Evolutionary conservation across 2,888 invertebrate genomes (phyloP).

Genomic region (Yponomeuta plumbellus): DNA sequence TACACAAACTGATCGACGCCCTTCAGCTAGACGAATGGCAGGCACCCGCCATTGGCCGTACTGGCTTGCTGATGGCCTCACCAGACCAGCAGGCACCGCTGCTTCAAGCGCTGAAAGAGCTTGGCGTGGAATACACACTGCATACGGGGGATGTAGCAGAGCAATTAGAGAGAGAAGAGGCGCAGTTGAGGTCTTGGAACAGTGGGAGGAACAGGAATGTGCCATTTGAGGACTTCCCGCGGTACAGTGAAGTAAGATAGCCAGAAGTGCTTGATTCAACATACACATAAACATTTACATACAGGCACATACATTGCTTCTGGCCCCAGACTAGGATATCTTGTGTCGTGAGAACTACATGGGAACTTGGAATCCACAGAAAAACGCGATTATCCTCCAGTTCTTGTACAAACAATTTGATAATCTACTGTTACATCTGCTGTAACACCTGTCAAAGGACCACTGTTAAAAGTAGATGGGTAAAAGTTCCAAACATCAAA

Average conservation of each 20-base stretch:
- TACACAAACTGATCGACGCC: neutral
- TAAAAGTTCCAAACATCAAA: neutral
- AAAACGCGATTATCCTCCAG: no score
- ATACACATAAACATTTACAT: no score
- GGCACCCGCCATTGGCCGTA: neutral
- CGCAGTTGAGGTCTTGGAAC: neutral
- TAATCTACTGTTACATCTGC: neutral
- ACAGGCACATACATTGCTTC: no score
- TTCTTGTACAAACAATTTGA: no score
- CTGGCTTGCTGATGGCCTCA: neutral
- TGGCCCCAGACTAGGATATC: no score
- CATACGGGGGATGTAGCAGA: neutral
- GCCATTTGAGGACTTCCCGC: constrained; percentile 3
- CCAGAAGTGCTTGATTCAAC: no score
- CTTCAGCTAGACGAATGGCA: constrained; percentile 3
- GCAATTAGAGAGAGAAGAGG: neutral
- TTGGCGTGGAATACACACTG: neutral
- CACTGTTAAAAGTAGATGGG: no score
- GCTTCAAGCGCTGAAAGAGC: neutral
- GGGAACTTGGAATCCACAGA: no score
- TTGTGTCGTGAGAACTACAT: no score
- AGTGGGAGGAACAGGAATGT: neutral
- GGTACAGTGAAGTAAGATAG: neutral
- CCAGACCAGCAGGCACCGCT: neutral
- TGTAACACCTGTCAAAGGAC: neutral